phyloP scores from a whole-genome alignment of 2,888 invertebrate genomes.

The Spodoptera littoralis region DNA sequence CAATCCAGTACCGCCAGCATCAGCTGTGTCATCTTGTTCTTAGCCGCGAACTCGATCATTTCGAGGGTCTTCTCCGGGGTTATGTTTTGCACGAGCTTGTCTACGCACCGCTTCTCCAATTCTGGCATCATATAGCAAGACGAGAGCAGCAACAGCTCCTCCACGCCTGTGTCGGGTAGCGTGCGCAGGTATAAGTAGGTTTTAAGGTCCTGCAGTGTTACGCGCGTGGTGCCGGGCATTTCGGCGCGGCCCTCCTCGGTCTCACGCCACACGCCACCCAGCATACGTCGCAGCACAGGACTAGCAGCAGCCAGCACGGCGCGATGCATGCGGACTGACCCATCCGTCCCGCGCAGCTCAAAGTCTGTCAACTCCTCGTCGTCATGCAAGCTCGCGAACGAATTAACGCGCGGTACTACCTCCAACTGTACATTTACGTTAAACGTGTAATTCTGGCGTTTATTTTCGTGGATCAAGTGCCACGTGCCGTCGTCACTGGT shows the following conservation, averaged over 20 bases:
- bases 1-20: slow-evolving; percentile 65
- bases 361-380: slow-evolving; percentile 73
- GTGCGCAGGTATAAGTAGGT: slow-evolving; percentile 67
- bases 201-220: slow-evolving; percentile 68
- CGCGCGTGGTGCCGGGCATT: slow-evolving; percentile 63
- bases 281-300: slow-evolving; percentile 68
- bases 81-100: slow-evolving; percentile 55
- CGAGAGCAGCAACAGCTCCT: slow-evolving; percentile 67
- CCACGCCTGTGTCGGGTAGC: slow-evolving; percentile 64
- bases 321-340: slow-evolving; percentile 68
- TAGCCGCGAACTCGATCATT: slow-evolving; percentile 68
- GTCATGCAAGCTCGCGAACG: slow-evolving; percentile 61
- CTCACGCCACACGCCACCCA: slow-evolving; percentile 70
- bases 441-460: slow-evolving; percentile 62
- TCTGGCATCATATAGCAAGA: slow-evolving; percentile 72
- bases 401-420: slow-evolving; percentile 56
- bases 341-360: slow-evolving; percentile 68
- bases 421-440: slow-evolving; percentile 63
- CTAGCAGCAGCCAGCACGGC: slow-evolving; percentile 70
- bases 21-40: slow-evolving; percentile 64
- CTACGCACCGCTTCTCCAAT: slow-evolving; percentile 68
- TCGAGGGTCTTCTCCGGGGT: slow-evolving; percentile 43
- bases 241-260: slow-evolving; percentile 64
- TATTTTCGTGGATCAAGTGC: slow-evolving; percentile 66
- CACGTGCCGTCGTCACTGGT: slow-evolving; percentile 68